Conservation (phyloP, 2,888 invertebrate genomes). For the Oscheius myriophilus region DNA sequence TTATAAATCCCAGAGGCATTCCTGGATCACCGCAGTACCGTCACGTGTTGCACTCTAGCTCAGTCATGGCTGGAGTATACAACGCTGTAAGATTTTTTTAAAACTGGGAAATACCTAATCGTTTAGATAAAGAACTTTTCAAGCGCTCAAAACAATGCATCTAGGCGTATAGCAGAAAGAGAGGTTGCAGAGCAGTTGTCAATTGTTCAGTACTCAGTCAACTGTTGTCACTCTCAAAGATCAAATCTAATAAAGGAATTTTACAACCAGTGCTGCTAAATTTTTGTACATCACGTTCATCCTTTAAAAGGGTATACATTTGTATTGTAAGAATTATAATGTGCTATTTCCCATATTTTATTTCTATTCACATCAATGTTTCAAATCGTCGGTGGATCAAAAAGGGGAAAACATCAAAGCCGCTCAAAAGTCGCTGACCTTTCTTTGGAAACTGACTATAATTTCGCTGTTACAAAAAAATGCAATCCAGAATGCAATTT, state of each 20-base stretch:
- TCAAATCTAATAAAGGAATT: constrained; percentile 42
- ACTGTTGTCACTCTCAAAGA: constrained; percentile 56
- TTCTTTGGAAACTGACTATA: too few relatives aligned
- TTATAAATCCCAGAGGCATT: constrained; percentile 72
- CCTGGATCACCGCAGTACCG: constrained; percentile 66
- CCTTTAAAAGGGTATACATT: too few relatives aligned
- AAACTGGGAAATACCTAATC: not conserved
- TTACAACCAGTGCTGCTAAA: too few relatives aligned
- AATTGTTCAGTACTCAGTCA: constrained; percentile 61
- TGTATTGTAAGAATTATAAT: too few relatives aligned
- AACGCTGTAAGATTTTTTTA: constrained; percentile 40
- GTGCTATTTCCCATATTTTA: too few relatives aligned
- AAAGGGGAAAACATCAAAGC: too few relatives aligned
- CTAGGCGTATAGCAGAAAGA: constrained; percentile 37
- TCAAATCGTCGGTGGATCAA: too few relatives aligned
- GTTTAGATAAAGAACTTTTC: constrained; percentile 43
- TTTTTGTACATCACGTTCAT: too few relatives aligned
- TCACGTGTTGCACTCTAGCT: constrained; percentile 71
- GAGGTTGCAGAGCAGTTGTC: constrained; percentile 61
- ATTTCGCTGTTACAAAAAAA: too few relatives aligned
- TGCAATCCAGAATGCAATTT: too few relatives aligned
- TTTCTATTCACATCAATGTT: too few relatives aligned
- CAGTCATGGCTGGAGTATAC: constrained; percentile 62
- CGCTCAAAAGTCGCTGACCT: too few relatives aligned
- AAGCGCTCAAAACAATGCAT: constrained; percentile 35